These are phyloP conservation scores for Arrhopalites spinosus DNA, from an alignment of 2,888 invertebrate genomes.

Conservation along the genomic window DNA sequence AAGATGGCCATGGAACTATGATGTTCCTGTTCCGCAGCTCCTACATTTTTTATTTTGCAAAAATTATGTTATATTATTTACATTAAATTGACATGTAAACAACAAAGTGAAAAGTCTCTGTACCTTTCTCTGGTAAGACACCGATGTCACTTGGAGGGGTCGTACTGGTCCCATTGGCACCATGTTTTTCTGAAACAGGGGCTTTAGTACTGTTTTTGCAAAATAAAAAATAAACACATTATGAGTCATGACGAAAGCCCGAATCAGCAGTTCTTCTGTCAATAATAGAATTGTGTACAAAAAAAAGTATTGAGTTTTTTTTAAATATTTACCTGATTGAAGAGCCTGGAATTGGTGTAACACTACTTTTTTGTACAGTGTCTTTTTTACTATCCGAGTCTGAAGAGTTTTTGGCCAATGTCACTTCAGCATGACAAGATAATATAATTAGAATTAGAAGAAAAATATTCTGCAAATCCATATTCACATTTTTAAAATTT, in stretches of 20 bases:
- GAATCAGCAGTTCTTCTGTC: no score
- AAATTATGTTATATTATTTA: no score
- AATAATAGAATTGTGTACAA: no score
- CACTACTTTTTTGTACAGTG: background rate
- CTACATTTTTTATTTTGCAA: no score
- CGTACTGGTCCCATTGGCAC: conserved; percentile 24
- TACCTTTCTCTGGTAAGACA: conserved; percentile 38
- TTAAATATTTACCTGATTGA: background rate
- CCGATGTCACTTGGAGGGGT: conserved; percentile 28
- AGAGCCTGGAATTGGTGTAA: background rate
- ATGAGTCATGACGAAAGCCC: no score
- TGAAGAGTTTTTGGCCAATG: background rate
- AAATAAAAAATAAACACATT: background rate
- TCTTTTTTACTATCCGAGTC: background rate
- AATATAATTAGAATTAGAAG: conserved; percentile 2
- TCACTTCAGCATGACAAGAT: background rate
- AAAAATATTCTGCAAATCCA: conserved; percentile 1
- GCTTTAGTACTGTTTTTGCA: background rate
- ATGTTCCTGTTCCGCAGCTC: conserved; percentile 79
- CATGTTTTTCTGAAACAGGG: background rate
- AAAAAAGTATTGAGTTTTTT: no score
- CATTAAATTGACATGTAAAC: no score
- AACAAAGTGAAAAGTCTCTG: no score
- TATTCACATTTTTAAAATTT: conserved; percentile 21
- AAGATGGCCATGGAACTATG: conserved; percentile 97